Evolutionary conservation across 2,797 vertebrate species (phyloP).

Genomic region (Carcharodon carcharias): DNA sequence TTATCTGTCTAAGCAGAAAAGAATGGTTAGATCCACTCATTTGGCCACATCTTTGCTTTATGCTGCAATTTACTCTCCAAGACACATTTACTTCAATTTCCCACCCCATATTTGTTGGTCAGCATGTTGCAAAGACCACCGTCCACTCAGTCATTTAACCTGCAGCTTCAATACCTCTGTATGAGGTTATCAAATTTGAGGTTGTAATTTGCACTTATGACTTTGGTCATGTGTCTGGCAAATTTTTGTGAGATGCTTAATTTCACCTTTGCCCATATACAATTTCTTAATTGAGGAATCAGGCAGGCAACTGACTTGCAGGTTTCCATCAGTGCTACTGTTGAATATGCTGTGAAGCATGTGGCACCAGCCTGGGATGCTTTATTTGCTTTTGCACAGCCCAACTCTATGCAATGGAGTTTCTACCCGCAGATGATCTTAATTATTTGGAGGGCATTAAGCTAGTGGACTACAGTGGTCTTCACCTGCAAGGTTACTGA

Average conservation of each 20-base stretch:
- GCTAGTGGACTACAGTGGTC: background rate
- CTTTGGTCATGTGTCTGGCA: background rate
- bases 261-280: background rate
- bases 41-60: no score
- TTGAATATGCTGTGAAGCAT: background rate
- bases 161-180: background rate
- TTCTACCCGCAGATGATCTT: background rate
- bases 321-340: background rate
- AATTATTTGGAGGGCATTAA: background rate
- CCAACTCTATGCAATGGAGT: background rate
- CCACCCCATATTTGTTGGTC: background rate
- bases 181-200: background rate
- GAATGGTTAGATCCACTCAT: background rate
- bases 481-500: background rate
- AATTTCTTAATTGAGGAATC: background rate
- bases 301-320: background rate
- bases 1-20: background rate
- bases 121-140: background rate
- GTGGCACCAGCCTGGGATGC: background rate
- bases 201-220: background rate
- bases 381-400: background rate
- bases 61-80: background rate
- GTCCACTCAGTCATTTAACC: background rate
- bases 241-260: background rate
- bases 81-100: background rate